phyloP scores from a whole-genome alignment of 2,113 vertebrate species.

The Oreocharis arfaki region DNA sequence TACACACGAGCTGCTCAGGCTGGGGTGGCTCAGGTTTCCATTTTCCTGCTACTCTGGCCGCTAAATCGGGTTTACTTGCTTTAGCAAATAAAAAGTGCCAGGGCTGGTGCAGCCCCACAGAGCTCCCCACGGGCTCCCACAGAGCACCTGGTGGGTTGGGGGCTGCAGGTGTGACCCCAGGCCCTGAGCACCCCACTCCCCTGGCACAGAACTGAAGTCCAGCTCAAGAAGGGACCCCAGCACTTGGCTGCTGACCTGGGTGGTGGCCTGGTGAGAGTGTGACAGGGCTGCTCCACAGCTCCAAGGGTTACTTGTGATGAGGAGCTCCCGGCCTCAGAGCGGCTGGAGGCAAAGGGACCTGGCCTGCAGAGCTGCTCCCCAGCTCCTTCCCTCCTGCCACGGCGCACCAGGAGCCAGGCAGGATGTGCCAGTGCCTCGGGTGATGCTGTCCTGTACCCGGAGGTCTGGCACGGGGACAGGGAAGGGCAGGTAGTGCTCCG shows the following conservation, averaged over 20 bases:
- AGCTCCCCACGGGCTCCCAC: rapidly evolving
- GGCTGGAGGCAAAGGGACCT: neutral
- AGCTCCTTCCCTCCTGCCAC: neutral
- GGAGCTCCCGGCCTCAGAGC: neutral
- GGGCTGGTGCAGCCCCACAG: neutral
- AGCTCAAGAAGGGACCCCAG: neutral
- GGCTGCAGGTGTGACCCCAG: rapidly evolving
- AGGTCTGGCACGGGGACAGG: neutral
- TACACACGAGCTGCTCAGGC: rapidly evolving
- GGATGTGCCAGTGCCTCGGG: neutral
- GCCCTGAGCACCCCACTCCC: neutral
- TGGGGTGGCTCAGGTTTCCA: neutral
- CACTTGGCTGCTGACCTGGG: neutral
- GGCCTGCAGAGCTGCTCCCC: neutral
- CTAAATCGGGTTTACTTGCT: neutral
- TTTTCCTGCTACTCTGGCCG: neutral
- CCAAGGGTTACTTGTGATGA: neutral
- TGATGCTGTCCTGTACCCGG: neutral
- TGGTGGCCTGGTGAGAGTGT: neutral
- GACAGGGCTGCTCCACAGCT: neutral
- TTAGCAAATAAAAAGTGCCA: neutral
- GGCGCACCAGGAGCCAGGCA: neutral
- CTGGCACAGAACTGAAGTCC: neutral
- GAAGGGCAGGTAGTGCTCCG: neutral
- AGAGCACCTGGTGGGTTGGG: rapidly evolving